Evolutionary conservation across 2,888 invertebrate genomes (phyloP).

Genomic region (Trissolcus japonicus): DNA sequence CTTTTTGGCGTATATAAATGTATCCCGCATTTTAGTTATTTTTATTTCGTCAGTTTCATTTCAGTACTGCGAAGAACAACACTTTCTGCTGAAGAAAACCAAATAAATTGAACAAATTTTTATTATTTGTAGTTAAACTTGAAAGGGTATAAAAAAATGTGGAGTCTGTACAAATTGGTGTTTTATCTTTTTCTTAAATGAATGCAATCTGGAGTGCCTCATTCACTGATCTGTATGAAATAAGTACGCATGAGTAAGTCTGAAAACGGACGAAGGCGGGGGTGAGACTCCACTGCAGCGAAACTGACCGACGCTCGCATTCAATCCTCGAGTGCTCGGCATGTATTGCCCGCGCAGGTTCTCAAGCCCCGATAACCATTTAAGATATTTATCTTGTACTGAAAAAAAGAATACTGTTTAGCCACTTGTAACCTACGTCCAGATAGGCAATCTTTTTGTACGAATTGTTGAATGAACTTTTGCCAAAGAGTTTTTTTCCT

Average conservation of each 20-base stretch:
- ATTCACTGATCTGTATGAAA: constrained; percentile 52
- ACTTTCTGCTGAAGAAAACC: background rate
- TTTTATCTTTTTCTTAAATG: constrained; percentile 52
- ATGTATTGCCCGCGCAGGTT: constrained; percentile 44
- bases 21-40: too few species aligned
- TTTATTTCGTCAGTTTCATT: background rate
- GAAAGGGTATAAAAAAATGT: too few species aligned
- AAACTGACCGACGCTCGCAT: constrained; percentile 57
- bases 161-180: constrained; percentile 40
- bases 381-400: constrained; percentile 32
- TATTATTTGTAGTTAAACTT: background rate
- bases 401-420: constrained; percentile 37
- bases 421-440: constrained; percentile 9
- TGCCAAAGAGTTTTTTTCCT: background rate
- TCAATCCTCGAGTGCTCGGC: constrained; percentile 39
- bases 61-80: background rate
- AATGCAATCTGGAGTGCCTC: constrained; percentile 48
- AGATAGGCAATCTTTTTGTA: constrained; percentile 19
- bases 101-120: background rate
- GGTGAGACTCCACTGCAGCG: constrained; percentile 54
- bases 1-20: background rate
- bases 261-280: constrained; percentile 45
- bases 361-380: constrained; percentile 46
- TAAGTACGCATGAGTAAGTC: constrained; percentile 48
- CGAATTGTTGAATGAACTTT: background rate